Base-by-base conservation (phyloP, 2,888 invertebrate genomes). In the Drosophila mercatorum region DNA sequence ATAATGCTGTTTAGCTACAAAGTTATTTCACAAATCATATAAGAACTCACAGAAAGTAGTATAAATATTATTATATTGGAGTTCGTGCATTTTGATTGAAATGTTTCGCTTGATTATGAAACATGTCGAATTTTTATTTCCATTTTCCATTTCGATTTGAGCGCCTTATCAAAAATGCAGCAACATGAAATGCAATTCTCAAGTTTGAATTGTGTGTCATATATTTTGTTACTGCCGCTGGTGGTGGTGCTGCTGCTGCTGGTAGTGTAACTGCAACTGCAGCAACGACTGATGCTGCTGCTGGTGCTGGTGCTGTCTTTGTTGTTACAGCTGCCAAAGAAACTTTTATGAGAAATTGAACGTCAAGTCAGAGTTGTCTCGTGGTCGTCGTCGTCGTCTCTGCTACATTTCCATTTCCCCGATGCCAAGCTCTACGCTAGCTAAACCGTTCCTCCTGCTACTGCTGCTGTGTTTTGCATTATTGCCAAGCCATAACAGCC, bases 281-380 rank as follows among this genome's bases (percentile, higher is more conserved):
- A 34, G 34, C 34, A 34, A 34, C 34, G 10, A 34, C 34, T 34
- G 34, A 10, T 31, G 31, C n/a, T 58, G 34, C 46, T 34, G 10
- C 14, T 59, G 3, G 12, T 34, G 10, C 14, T 59, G 3, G 12
- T 52, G 34, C 53, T 72, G 59, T 61, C 57, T 56, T 46, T 56
- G 70, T 69, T 81, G 72, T 67, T 66, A 56, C 67, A 68, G 68
- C 77, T 78, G 81, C 66, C 78, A 61, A 68, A 69, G 64, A 75
- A 84, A 85, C 80, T 84, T 88, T 88, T 78, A 88, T 84, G 86
- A 80, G 75, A 88, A 88, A 84, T 84, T 88, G 81, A 88, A 86
- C 88, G 75, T 83, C 86, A 86, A 80, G 59, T 66, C 58, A 47
- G 26, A 11, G 57, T 62, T 55, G 51, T 64, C 34, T 66, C 63